These are phyloP conservation scores for Liopterus haemorrhoidalis DNA, from an alignment of 2,888 invertebrate genomes.

Conservation along the genomic window DNA sequence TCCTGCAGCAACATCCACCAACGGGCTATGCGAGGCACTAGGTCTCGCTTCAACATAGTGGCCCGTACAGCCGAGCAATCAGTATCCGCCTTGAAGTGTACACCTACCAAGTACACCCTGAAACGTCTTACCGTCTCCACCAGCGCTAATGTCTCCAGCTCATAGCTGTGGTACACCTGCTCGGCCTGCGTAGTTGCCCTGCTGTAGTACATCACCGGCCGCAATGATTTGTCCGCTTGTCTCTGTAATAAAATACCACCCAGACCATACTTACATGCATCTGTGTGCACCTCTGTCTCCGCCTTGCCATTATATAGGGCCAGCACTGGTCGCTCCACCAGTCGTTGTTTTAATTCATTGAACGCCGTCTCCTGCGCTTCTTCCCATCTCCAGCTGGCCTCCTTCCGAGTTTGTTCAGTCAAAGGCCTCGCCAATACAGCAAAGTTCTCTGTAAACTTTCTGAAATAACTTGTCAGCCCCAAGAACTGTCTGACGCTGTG, in stretches of 20 bases:
- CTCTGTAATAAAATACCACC: too few relatives aligned
- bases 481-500: conserved; percentile 21
- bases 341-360: too few relatives aligned
- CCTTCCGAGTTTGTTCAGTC: not conserved
- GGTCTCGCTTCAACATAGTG: conserved; percentile 5
- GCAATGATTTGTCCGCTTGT: too few relatives aligned
- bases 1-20: too few relatives aligned
- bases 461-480: conserved; percentile 6
- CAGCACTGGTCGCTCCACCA: too few relatives aligned
- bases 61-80: conserved; percentile 25
- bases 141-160: conserved; percentile 23
- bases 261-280: too few relatives aligned
- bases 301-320: too few relatives aligned
- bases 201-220: conserved; percentile 3
- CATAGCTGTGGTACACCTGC: conserved; percentile 24
- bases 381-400: not conserved
- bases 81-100: conserved; percentile 25
- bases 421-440: conserved; percentile 6
- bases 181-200: conserved; percentile 17
- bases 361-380: not conserved
- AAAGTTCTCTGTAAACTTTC: conserved; percentile 10
- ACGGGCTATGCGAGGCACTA: too few relatives aligned
- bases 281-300: too few relatives aligned
- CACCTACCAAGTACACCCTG: conserved; percentile 23
- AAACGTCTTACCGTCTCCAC: conserved; percentile 22